These are phyloP conservation scores for Gambusia holbrooki DNA, from an alignment of 2,113 vertebrate genomes.

Conservation along the genomic window DNA sequence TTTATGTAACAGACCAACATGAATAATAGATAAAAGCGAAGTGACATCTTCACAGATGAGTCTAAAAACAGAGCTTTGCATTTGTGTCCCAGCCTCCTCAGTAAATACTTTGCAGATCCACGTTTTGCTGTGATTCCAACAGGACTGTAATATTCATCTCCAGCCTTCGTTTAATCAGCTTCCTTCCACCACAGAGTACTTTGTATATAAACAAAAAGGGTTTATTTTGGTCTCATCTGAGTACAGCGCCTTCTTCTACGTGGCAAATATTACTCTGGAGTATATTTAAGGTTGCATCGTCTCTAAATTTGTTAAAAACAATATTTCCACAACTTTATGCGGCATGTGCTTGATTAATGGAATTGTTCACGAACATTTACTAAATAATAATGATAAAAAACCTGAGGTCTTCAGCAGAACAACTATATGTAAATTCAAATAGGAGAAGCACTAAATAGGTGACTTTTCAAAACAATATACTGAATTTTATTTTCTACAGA, in stretches of 20 bases:
- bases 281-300: no score
- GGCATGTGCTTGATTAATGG: not conserved
- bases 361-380: not conserved
- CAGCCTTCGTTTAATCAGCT: not conserved
- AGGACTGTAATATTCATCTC: not conserved
- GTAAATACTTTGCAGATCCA: not conserved
- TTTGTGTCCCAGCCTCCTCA: not conserved
- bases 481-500: no score
- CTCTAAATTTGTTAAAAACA: no score
- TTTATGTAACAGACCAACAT: not conserved
- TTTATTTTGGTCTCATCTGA: no score
- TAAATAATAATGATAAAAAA: not conserved
- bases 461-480: not conserved
- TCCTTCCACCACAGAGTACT: no score
- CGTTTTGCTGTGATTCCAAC: not conserved
- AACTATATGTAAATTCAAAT: not conserved
- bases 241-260: no score
- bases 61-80: not conserved
- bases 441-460: not conserved
- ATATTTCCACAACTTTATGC: no score
- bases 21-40: not conserved
- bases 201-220: no score
- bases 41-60: not conserved
- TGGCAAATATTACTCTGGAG: no score
- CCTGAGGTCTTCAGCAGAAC: not conserved